Base-by-base conservation (phyloP, 64 coral and sea anemone species). In the Actinia tenebrosa region DNA sequence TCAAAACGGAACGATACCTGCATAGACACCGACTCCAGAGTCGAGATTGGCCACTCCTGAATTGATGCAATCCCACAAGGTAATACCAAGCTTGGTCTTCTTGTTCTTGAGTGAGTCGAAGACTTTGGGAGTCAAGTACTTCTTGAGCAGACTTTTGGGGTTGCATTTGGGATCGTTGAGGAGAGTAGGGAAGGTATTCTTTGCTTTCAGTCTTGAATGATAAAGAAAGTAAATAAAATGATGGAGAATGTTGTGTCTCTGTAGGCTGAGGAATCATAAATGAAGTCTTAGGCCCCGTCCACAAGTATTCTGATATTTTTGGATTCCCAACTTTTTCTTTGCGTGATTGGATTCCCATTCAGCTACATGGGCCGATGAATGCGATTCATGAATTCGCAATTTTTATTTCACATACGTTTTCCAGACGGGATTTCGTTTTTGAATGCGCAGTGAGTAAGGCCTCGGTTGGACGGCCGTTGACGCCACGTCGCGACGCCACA, bases 1-100 rank as follows among this genome's bases (percentile, higher is more conserved):
- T 50, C 47, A 50, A 50, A 50, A 50, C 18, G 5, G 0, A 5
- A 79, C 13, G 37, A 13, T 79, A 79, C 77, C 82, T 58, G 58
- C 45, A 56, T 84, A 84, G 4, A 84, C 82, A 58, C 82, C 82
- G 56, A 61, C 58, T 15, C 82, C 82, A 25, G 82, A 84, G 52
- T 84, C 82, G 14, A 84, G 82, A 56, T 84, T 84, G 7, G 25
- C 82, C 7, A 84, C 82, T 16, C 82, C 82, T 25, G 82, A 84
- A 30, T 84, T 84, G 47, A 84, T 84, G 52, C 82, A 84, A 52
- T 84, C 82, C 52, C 58, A 84, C 13, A 84, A 52, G 3, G 52
- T 61, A 20, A 61, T 52, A 5, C 82, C 82, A 84, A 55, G 82
- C 58, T 26, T 58, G 1, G 82, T 84, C 30, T 84, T 84, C 82